These are phyloP conservation scores for Lepidonotus clava DNA, from an alignment of 2,888 invertebrate genomes.

Conservation along the genomic window DNA sequence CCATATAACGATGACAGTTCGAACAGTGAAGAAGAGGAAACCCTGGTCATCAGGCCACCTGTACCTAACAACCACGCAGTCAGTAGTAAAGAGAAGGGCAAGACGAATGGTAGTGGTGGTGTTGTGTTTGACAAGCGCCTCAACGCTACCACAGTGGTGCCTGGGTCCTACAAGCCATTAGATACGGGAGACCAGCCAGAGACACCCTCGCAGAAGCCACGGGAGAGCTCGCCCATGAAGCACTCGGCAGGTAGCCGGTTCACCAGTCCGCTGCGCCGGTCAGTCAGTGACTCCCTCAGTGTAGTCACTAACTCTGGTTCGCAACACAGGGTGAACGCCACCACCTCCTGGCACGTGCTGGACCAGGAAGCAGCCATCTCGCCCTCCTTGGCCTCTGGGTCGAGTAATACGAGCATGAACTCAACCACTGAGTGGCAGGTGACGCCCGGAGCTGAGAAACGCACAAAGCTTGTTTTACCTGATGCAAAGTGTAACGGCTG, in stretches of 20 bases:
- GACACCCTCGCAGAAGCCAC: not conserved
- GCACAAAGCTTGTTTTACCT: slow-evolving; percentile 58
- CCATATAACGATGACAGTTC: slow-evolving; percentile 77
- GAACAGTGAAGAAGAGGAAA: slow-evolving; percentile 39
- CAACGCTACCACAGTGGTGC: slow-evolving; percentile 74
- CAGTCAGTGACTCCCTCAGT: slow-evolving; percentile 27
- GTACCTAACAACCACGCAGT: not conserved
- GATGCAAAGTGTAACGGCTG: slow-evolving; percentile 67
- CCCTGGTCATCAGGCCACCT: not conserved
- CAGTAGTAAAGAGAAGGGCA: not conserved
- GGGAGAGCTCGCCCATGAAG: not conserved
- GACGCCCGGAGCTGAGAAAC: slow-evolving; percentile 64
- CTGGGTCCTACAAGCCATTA: slow-evolving; percentile 65
- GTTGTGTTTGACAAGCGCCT: slow-evolving; percentile 70
- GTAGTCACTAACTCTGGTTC: slow-evolving; percentile 29
- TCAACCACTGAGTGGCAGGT: slow-evolving; percentile 80
- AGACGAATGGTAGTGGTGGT: slow-evolving; percentile 5
- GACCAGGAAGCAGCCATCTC: slow-evolving; percentile 72
- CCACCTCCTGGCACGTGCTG: slow-evolving; percentile 76
- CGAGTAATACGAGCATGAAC: slow-evolving; percentile 76
- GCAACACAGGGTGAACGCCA: slow-evolving; percentile 70
- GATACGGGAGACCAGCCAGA: slow-evolving; percentile 32
- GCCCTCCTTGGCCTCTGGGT: slow-evolving; percentile 72
- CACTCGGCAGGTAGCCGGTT: not conserved
- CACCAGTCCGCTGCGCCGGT: slow-evolving; percentile 47